Evolutionary conservation across 2,888 invertebrate genomes (phyloP), one percentile per base, ranked within the genome.

Genomic region (Lordiphosa fenestrarum): DNA sequence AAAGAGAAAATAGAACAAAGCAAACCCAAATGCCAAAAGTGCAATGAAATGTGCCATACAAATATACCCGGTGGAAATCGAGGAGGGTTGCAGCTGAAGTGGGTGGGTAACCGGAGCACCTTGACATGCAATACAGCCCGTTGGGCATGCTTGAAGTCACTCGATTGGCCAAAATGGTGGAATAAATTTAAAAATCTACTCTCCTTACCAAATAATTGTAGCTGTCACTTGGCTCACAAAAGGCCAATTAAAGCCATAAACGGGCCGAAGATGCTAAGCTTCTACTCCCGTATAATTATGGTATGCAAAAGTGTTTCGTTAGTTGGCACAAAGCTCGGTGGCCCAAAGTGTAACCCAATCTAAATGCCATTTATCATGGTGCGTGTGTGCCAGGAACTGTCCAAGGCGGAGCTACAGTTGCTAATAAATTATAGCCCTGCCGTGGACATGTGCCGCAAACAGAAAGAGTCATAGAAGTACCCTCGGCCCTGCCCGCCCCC

Each of bases 291-390:
- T 56, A 65, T 63, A 63, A 63, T 63, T 63, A 63, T 65, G 51
- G 63, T 41, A 66, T 66, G 66, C 66, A 66, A 53, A 63, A 63
- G 68, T 70, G 71, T 65, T 73, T 57, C 63, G 62, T 65, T 66
- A 61, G 71, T 71, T 64, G 33, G 66, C 62, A 66, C 53, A 75
- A 59, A 71, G 62, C 52, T 59, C 46, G 56, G 57, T 42, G 63
- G 50, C 69, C 74, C 61, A 76, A 58, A 67, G 55, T 84, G 80
- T 71, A 81, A 81, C 82, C 84, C 84, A 81, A 81, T 81, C 78
- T 82, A 78, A 84, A 75, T 68, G 73, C 78, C 78, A 81, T 81
- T 81, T 82, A 81, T 80, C 82, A 80, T 81, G 71, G 73, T 66
- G 66, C 66, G 50, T 55, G 67, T 53, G 36, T 46, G 35, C 35